Percentiles rank a stretch among this genome's conserved stretches.
Evolutionary conservation across 2,797 vertebrate genomes (phyloP).

Genomic region (Emys orbicularis): DNA sequence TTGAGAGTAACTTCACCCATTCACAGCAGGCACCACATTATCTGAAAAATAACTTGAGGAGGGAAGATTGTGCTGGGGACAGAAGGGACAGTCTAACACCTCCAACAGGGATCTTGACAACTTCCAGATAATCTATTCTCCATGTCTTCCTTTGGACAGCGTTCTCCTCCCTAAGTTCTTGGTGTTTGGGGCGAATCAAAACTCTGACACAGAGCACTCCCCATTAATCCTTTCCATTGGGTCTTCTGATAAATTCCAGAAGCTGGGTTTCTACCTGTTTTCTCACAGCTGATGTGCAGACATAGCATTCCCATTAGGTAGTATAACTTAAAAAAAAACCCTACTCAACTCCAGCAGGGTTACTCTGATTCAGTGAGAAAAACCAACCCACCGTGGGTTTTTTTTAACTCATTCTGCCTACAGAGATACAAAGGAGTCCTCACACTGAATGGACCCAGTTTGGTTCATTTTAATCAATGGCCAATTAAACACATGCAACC

Average conservation of each 20-base stretch:
- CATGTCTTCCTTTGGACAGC: not conserved
- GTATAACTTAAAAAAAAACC: not conserved
- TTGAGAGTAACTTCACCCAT: slow-evolving; percentile 1
- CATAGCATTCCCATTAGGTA: not conserved
- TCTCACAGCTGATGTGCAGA: not conserved
- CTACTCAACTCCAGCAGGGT: not conserved
- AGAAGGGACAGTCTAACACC: not conserved
- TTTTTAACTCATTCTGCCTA: slow-evolving; percentile 10
- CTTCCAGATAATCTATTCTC: not conserved
- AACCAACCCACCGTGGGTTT: accelerated
- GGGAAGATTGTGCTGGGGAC: not conserved
- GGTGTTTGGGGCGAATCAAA: slow-evolving; percentile 1
- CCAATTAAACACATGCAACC: slow-evolving; percentile 16
- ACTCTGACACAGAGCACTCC: not conserved
- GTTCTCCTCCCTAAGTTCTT: not conserved
- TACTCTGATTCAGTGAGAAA: not conserved
- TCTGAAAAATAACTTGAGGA: not conserved
- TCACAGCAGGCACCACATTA: not conserved
- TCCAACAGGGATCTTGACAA: slow-evolving; percentile 12
- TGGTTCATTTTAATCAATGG: slow-evolving; percentile 41
- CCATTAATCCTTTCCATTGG: not conserved
- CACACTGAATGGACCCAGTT: not conserved
- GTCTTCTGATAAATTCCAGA: not conserved
- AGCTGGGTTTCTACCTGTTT: not conserved
- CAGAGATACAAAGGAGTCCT: slow-evolving; percentile 13